Base-by-base conservation (phyloP, 2,888 invertebrate species). In the Conops quadrifasciatus region DNA sequence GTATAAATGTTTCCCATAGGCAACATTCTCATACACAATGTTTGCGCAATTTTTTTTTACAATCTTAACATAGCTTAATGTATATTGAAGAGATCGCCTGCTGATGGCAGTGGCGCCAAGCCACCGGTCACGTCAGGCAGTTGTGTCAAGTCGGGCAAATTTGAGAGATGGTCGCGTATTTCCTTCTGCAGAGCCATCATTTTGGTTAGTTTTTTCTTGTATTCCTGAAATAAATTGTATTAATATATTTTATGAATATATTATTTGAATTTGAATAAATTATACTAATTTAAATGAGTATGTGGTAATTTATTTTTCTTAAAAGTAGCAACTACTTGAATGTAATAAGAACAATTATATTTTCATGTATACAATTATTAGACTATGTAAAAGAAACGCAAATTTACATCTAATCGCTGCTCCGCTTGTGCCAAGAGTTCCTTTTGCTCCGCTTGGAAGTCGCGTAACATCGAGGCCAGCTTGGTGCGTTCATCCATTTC, bases 81-180 rank as follows among this genome's bases (percentile, higher is more conserved):
- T 77, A 94, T 85, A 86, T 91, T 94, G 87, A 98, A 98, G 53
- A 98, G 89, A 87, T 98, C 97, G 1, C 97, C 97, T 49, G 97
- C 97, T 3, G 97, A 96, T 49, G 97, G 97, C 75, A 98, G 87
- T 0, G 98, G 97, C 45, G 96, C 95, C 51, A 97, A 87, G 11
- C 96, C 96, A 24, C 95, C 96, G 0, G 95, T 96, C 1, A 97
- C 95, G 81, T 96, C 95, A 0, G 97, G 97, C 69, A 97, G 87
- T 75, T 95, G 92, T 0, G 94, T 95, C 75, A 98, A 89, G 84
- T 98, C 97, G 0, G 97, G 98, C 76, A 98, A 88, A 85, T 94
- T 97, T 75, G 95, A 93, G 80, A 98, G 91, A 87, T 98, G 97
- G 16, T 95, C 94, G 83, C 93, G 94, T 30, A 98, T 91, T 87